Evolutionary conservation across 2,113 vertebrate genomes (phyloP).

Genomic region (rat (Rattus norvegicus)): DNA sequence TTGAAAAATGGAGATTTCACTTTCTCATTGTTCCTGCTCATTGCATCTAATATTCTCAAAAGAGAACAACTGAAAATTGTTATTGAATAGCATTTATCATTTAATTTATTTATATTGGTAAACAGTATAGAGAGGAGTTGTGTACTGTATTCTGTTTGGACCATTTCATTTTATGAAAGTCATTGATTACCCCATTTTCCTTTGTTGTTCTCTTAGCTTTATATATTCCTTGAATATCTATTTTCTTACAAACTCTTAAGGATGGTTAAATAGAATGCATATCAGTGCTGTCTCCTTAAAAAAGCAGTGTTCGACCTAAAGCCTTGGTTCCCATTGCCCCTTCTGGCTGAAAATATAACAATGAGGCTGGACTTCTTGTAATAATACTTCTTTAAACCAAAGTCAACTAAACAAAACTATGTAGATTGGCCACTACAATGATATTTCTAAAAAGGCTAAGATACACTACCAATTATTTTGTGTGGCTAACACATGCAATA

Average conservation of each 20-base stretch:
- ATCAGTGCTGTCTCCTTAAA: neutral
- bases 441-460: neutral
- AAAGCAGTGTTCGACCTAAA: neutral
- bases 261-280: neutral
- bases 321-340: neutral
- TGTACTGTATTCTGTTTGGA: neutral
- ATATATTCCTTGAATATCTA: neutral
- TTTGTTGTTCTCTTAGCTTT: neutral
- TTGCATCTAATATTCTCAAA: neutral
- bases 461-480: neutral
- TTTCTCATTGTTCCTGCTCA: neutral
- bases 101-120: neutral
- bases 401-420: neutral
- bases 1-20: neutral
- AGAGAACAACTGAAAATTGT: neutral
- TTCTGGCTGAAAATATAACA: neutral
- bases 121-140: neutral
- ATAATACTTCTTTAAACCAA: neutral
- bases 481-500: neutral
- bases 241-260: neutral
- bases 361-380: fast-evolving
- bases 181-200: neutral
- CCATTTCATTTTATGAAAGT: neutral
- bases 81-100: neutral
- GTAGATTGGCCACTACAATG: neutral